Percentiles rank a stretch among this genome's conserved stretches.
Evolutionary conservation across 2,113 vertebrate species (phyloP).

Genomic region (Gadus macrocephalus): DNA sequence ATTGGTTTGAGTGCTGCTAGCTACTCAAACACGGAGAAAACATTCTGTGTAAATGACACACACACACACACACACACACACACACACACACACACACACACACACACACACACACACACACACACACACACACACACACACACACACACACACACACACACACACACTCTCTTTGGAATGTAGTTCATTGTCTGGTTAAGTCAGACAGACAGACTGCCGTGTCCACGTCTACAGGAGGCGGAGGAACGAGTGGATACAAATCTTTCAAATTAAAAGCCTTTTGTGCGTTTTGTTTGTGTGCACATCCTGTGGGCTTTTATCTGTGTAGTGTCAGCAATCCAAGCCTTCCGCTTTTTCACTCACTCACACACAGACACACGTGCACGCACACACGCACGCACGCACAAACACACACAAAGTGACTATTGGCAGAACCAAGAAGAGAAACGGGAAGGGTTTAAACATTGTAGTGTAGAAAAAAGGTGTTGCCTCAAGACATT

Average conservation of each 20-base stretch:
- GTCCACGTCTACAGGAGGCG: not conserved
- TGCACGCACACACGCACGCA: not conserved
- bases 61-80: slow-evolving; percentile 29
- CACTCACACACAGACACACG: slow-evolving; percentile 12
- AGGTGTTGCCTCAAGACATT: slow-evolving; percentile 45
- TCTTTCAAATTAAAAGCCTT: slow-evolving; percentile 28
- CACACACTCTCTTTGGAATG: slow-evolving; percentile 66
- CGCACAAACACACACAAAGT: not conserved
- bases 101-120: slow-evolving; percentile 31
- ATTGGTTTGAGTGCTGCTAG: slow-evolving; percentile 43
- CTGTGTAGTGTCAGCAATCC: slow-evolving; percentile 37
- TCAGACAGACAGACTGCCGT: slow-evolving; percentile 8
- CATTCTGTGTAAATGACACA: not conserved
- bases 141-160: slow-evolving; percentile 31
- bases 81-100: slow-evolving; percentile 29
- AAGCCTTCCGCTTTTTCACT: no score
- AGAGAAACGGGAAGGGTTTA: slow-evolving; percentile 16
- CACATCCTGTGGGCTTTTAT: slow-evolving; percentile 28
- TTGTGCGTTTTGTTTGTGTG: slow-evolving; percentile 18
- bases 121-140: slow-evolving; percentile 29
- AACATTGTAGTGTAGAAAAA: slow-evolving; percentile 66
- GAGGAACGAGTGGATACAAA: not conserved
- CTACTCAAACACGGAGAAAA: not conserved
- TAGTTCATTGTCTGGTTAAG: slow-evolving; percentile 45
- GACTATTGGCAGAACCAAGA: slow-evolving; percentile 17